phyloP scores from a whole-genome alignment of 2,797 vertebrate genomes.

The Phyllotis vaccarum region DNA sequence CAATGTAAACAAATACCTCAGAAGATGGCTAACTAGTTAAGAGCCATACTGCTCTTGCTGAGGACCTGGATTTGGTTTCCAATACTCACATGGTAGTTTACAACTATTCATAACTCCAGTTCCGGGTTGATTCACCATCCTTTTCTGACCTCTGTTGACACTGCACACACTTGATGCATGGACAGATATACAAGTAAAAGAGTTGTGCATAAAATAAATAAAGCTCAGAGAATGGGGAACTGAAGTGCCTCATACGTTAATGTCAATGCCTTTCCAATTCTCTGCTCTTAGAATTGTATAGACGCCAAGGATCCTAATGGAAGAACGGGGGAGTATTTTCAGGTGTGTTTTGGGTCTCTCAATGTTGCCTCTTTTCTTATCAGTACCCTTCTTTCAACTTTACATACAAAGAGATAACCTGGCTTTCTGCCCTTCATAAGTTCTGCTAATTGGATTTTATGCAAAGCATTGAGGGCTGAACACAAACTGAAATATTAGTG shows the following conservation, averaged over 20 bases:
- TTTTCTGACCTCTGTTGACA: neutral
- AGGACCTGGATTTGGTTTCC: neutral
- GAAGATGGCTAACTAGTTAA: neutral
- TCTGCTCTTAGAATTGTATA: neutral
- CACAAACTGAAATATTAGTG: neutral
- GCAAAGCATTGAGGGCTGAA: neutral
- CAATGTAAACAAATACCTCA: neutral
- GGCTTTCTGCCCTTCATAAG: neutral
- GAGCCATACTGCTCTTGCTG: neutral
- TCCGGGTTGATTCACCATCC: neutral
- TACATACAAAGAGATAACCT: neutral
- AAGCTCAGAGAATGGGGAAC: neutral
- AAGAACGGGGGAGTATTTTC: neutral
- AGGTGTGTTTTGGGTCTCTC: neutral
- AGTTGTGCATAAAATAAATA: neutral
- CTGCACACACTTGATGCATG: neutral
- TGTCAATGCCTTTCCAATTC: neutral
- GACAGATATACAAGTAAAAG: neutral
- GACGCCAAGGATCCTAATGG: neutral
- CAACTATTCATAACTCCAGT: neutral
- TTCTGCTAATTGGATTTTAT: conserved; percentile 15
- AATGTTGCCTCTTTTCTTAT: neutral
- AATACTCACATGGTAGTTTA: neutral
- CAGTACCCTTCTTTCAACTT: neutral
- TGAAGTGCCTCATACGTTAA: neutral